phyloP scores from a whole-genome alignment of 1,140 invertebrate genomes.

The Micrasema minimum region DNA sequence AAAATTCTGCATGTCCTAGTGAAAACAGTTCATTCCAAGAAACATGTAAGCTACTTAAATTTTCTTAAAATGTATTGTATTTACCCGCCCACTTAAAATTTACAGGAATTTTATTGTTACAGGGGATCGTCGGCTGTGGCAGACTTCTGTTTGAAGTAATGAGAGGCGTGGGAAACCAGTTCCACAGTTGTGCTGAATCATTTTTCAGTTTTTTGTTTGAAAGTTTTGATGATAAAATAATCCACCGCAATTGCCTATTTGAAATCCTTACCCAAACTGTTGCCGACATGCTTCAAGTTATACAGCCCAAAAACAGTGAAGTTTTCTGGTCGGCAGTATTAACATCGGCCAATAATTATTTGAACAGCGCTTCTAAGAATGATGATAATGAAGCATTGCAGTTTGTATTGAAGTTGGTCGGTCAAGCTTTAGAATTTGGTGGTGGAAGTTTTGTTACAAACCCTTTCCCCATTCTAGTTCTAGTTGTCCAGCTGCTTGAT shows the following conservation, averaged over 20 bases:
- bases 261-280: constrained; percentile 73
- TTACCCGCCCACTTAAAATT: too few species aligned
- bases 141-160: constrained; percentile 88
- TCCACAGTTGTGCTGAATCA: constrained; percentile 80
- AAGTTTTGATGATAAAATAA: constrained; percentile 66
- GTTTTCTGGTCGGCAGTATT: constrained; percentile 69
- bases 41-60: constrained; percentile 69
- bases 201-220: constrained; percentile 74
- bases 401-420: constrained; percentile 69
- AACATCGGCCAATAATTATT: constrained; percentile 32
- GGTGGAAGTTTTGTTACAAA: constrained; percentile 73
- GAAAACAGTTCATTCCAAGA: constrained; percentile 71
- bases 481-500: constrained; percentile 68
- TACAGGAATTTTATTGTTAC: constrained; percentile 51
- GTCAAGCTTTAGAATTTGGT: constrained; percentile 71
- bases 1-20: constrained; percentile 80
- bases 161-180: constrained; percentile 80
- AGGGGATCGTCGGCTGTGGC: constrained; percentile 80
- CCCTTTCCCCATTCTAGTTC: constrained; percentile 64
- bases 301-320: constrained; percentile 70
- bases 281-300: constrained; percentile 67
- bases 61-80: constrained; percentile 8
- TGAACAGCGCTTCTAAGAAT: constrained; percentile 42
- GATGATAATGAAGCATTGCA: constrained; percentile 58
- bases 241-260: constrained; percentile 70